phyloP scores from a whole-genome alignment of 2,113 vertebrate species.

The Sinocyclocheilus rhinocerous region DNA sequence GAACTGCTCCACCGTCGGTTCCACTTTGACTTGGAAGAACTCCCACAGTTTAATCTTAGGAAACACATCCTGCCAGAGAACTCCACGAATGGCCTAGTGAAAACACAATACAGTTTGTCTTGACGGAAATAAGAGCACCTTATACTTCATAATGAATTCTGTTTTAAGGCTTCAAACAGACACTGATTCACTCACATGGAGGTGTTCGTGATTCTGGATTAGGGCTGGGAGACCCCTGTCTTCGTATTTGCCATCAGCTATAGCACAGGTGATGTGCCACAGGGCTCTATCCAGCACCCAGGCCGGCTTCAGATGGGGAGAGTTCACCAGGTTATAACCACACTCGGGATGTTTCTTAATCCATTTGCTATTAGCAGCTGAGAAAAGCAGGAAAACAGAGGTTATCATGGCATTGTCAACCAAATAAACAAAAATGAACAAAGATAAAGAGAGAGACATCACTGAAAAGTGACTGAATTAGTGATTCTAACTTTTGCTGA shows the following conservation, averaged over 20 bases:
- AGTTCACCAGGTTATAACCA: conserved; percentile 87
- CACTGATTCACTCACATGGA: conserved; percentile 43
- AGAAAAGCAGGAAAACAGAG: not conserved
- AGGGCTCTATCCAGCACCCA: conserved; percentile 87
- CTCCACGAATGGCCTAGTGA: conserved; percentile 78
- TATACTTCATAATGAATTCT: not conserved
- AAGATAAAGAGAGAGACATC: not conserved
- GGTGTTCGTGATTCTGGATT: conserved; percentile 75
- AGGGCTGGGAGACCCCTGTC: conserved; percentile 78
- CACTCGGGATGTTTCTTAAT: conserved; percentile 85
- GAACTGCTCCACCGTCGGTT: conserved; percentile 82
- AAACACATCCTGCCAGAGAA: conserved; percentile 83
- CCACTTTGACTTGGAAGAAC: conserved; percentile 90
- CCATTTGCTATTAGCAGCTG: conserved; percentile 86
- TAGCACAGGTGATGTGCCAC: conserved; percentile 82
- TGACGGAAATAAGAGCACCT: not conserved
- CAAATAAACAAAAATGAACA: not conserved
- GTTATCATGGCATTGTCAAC: not conserved
- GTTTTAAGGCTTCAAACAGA: not conserved
- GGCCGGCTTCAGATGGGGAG: conserved; percentile 86
- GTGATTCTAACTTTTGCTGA: not conserved
- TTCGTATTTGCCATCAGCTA: conserved; percentile 80
- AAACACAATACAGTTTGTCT: not conserved
- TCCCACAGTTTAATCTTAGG: conserved; percentile 89
- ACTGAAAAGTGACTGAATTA: not conserved